Conservation (phyloP, 2,888 invertebrate genomes). For the Orthosia gracilis region DNA sequence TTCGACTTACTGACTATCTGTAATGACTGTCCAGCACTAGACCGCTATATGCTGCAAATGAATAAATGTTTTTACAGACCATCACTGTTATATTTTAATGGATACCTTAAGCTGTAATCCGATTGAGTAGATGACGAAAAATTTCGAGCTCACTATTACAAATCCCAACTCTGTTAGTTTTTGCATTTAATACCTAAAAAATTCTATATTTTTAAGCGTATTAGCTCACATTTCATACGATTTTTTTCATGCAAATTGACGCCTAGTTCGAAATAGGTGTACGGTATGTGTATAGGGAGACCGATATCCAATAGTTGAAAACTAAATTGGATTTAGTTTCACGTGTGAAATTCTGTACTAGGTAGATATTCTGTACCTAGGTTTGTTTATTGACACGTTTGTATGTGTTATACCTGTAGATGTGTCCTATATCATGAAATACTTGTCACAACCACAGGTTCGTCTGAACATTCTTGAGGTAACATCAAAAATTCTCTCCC, state of each 20-base stretch:
- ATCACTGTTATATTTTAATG: background rate
- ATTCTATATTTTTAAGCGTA: background rate
- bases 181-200: background rate
- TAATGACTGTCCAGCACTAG: background rate
- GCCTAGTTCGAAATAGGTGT: constrained; percentile 13
- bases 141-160: background rate
- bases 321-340: constrained; percentile 37
- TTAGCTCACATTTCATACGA: constrained; percentile 2
- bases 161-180: constrained; percentile 12
- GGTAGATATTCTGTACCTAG: background rate
- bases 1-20: no score
- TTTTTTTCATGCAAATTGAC: constrained; percentile 42
- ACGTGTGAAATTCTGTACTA: constrained; percentile 23
- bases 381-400: background rate
- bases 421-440: constrained; percentile 19
- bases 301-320: constrained; percentile 32
- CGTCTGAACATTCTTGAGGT: constrained; percentile 34
- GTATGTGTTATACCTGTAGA: background rate
- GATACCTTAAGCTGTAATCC: background rate
- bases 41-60: background rate
- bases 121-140: background rate
- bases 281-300: background rate
- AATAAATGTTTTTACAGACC: background rate
- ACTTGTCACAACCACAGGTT: constrained; percentile 37
- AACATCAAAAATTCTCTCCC: constrained; percentile 36